Conservation (phyloP, 1,140 invertebrate species). For the Drosophila pallidifrons region DNA sequence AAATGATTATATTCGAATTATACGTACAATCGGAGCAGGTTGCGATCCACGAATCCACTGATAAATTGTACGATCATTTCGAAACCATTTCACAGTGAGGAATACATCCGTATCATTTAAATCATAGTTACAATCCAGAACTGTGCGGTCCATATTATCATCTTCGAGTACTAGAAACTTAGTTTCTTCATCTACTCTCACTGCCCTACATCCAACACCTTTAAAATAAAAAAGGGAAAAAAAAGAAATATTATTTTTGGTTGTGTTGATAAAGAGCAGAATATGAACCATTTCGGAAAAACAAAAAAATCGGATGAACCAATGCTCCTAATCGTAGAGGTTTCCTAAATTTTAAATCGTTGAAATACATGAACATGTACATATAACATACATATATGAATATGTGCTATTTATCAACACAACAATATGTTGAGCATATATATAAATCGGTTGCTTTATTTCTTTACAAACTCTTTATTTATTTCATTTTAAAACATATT, state of each 20-base stretch:
- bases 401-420: no score
- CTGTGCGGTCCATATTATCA: slow-evolving; percentile 62
- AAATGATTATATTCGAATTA: not conserved
- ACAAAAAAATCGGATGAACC: no score
- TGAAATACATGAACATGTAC: no score
- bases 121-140: slow-evolving; percentile 76
- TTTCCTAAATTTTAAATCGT: no score
- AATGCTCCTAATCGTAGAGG: no score
- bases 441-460: no score
- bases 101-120: slow-evolving; percentile 48
- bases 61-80: slow-evolving; percentile 67
- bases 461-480: no score
- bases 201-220: slow-evolving; percentile 47
- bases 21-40: slow-evolving; percentile 64
- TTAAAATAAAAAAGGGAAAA: not conserved
- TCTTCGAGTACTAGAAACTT: slow-evolving; percentile 57
- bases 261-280: no score
- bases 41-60: slow-evolving; percentile 73
- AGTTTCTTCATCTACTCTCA: slow-evolving; percentile 51
- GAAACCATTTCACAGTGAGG: slow-evolving; percentile 73
- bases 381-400: no score
- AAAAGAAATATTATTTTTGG: not conserved
- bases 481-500: no score
- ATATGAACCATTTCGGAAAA: no score
- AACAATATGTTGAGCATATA: no score